Evolutionary conservation across 1,140 invertebrate species (phyloP).

Genomic region (Bicyclus anynana): DNA sequence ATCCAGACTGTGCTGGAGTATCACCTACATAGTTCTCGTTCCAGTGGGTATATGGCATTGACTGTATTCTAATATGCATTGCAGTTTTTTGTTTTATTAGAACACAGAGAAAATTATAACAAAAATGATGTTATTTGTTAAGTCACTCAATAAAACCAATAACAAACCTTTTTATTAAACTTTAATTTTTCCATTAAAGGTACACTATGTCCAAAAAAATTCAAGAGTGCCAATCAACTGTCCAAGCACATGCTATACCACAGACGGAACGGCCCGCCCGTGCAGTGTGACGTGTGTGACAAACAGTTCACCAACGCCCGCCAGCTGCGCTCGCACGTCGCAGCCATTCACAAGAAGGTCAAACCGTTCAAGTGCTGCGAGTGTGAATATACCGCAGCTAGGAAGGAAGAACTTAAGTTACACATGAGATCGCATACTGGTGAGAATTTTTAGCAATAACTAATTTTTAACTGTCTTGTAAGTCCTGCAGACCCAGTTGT

Average conservation of each 20-base stretch:
- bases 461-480: too few species aligned
- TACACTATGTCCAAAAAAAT: constrained; percentile 82
- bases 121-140: too few species aligned
- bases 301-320: constrained; percentile 79
- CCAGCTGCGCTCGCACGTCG: constrained; percentile 80
- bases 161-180: too few species aligned
- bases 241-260: constrained; percentile 80
- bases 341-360: constrained; percentile 82
- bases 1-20: too few species aligned
- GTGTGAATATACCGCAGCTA: constrained; percentile 84
- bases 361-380: constrained; percentile 84
- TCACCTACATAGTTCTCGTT: too few species aligned
- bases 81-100: too few species aligned
- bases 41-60: too few species aligned
- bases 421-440: constrained; percentile 87
- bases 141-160: too few species aligned
- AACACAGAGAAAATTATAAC: too few species aligned
- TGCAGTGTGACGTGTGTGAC: constrained; percentile 80
- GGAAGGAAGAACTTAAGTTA: constrained; percentile 81
- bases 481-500: too few species aligned
- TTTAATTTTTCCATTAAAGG: constrained; percentile 40
- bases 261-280: constrained; percentile 67
- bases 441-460: constrained; percentile 18
- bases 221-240: constrained; percentile 87
- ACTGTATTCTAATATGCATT: too few species aligned